Evolutionary conservation across 2,888 invertebrate genomes (phyloP), one percentile per base, ranked within the genome.

Genomic region (Halictus ligatus): DNA sequence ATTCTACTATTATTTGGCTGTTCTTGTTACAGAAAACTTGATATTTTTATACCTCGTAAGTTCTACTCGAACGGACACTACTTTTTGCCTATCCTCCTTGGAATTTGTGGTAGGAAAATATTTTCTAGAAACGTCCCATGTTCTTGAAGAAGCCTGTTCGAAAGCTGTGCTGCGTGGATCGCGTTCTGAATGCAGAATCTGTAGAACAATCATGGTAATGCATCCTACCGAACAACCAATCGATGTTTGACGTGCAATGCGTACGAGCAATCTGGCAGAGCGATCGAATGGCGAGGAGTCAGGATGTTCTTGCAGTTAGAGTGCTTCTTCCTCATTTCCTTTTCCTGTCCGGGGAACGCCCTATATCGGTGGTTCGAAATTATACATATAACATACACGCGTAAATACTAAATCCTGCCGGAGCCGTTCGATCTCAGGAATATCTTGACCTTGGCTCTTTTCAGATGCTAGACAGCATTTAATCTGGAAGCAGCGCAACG

Each of bases 391-490:
- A 15, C 25, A 64, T 64, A 58, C n/a, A 58, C n/a, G 79, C 29
- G 29, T 67, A 69, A 69, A 40, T 85, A 85, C 88, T 85, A 79
- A 81, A 88, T 88, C 75, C 78, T 80, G 5, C 67, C 67, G 60
- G 74, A 80, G 77, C 80, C 75, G 87, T 83, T 87, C 80, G 78
- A 88, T 88, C 82, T 78, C 84, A 71, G 54, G 64, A 88, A 77
- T 74, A 54, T 81, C 71, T 43, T 81, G 81, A 88, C 86, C 86
- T 91, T 89, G 87, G 81, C 84, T 85, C 85, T 82, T 86, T 77
- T 83, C 88, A 77, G 85, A 75, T 87, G 81, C 85, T 87, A 89
- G 90, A 90, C 90, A 86, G 90, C 89, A 91, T 92, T 93, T 92
- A 92, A 92, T 92, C 89, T 90, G 87, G 86, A 91, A 88, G 88